A percentile compares a stretch with the other conserved stretches of the same genome.
Evolutionary conservation across 2,113 vertebrate species (phyloP).

Genomic region (Petrocephalus zakoni): DNA sequence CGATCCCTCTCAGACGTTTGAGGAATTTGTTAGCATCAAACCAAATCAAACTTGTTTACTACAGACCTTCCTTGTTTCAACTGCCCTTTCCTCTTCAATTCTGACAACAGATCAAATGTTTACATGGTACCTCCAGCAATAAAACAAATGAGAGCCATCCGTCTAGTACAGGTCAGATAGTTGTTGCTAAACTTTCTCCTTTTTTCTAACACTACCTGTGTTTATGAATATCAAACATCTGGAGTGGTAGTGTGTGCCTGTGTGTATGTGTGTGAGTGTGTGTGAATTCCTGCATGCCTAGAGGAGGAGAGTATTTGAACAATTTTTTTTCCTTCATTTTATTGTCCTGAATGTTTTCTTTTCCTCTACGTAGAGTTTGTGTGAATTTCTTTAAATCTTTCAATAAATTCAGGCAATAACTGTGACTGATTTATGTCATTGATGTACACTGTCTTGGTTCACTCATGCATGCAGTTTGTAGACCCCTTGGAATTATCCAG

Average conservation of each 20-base stretch:
- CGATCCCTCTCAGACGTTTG: not conserved
- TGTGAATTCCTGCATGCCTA: constrained; percentile 4
- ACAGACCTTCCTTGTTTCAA: not conserved
- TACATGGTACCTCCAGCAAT: constrained; percentile 23
- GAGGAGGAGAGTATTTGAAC: not conserved
- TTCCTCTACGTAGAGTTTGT: not conserved
- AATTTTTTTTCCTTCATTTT: not conserved
- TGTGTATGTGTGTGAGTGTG: constrained; percentile 14
- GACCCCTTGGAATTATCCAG: not conserved
- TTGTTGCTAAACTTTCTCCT: constrained; percentile 26
- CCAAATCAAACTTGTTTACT: not conserved
- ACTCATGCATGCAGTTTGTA: not conserved
- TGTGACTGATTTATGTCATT: constrained; percentile 5
- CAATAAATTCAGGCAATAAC: constrained; percentile 16
- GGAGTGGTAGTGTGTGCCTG: constrained; percentile 9
- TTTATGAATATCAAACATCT: constrained; percentile 25
- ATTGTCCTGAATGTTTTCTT: not conserved
- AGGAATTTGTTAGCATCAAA: not conserved
- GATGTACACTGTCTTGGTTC: not conserved
- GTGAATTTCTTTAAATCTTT: constrained; percentile 18
- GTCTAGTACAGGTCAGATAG: constrained; percentile 13
- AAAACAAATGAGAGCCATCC: constrained; percentile 10
- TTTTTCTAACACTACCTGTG: constrained; percentile 9
- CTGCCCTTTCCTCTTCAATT: not conserved
- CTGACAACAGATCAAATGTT: constrained; percentile 6